Evolutionary conservation across 2,113 vertebrate genomes (phyloP), one percentile per base, ranked within the genome.

Genomic region (Erinaceus europaeus): DNA sequence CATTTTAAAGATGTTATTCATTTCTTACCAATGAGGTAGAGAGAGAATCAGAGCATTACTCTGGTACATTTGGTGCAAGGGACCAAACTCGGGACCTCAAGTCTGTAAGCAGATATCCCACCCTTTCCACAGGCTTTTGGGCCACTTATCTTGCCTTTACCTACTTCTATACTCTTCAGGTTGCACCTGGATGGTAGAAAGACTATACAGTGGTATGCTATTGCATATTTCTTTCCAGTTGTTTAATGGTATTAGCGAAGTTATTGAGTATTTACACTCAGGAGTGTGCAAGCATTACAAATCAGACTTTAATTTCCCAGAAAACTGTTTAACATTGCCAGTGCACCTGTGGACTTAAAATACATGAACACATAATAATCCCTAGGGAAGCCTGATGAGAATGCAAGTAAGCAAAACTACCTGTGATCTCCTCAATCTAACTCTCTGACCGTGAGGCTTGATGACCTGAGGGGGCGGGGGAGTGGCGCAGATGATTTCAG

Each of bases 331-430:
- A 46, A 9, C 27, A 52, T 17, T 36, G 15, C 38, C 17, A 17
- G 29, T 0, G 38, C 12, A 17, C n/a, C 62, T 52, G 18, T 17
- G 0, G 34, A 6, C 48, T 10, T 36, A n/a, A 18, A 20, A 32
- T 8, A 65, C 52, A 38, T 5, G 1, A 1, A 7, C 15, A 10
- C 15, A 4, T 29, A 13, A 0, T 2, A n/a, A 6, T 32, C n/a
- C 48, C 23, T 34, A 5, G 61, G 46, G 25, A 8, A 8, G n/a
- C 34, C 38, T 65, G 36, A 67, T 53, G 34, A 80, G 73, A 42
- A 21, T 14, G 23, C n/a, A 34, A 21, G 4, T 34, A 32, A 87
- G 38, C 9, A n/a, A 32, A 17, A 48, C 52, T 11, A 3, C 46
- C 14, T 9, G 14, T 12, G 4, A 5, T 2, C n/a, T 29, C 52